Evolutionary conservation across 2,113 vertebrate genomes (phyloP), one percentile per base, ranked within the genome.

Genomic region (Cinclus cinclus): DNA sequence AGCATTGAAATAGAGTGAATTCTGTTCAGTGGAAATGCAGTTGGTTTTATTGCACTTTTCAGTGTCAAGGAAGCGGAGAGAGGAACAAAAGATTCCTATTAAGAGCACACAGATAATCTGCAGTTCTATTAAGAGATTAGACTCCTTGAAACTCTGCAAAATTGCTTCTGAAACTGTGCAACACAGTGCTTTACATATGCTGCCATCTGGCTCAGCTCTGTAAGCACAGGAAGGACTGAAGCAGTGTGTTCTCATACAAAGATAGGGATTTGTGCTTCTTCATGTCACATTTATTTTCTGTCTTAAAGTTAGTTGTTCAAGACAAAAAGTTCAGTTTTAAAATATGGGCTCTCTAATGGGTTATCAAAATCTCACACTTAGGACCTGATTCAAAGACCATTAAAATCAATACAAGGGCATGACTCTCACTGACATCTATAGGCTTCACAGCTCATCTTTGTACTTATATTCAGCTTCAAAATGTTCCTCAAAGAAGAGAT

Each of bases 11-110:
- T 62, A 56, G 37, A 87, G 10, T 50, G 24, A 73, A 62, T 90
- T 89, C 89, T 18, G 56, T 73, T 95, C 52, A 21, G 47, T 67
- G 42, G 64, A 94, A 88, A 88, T 35, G 39, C 41, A n/a, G 39
- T 62, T 70, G 39, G n/a, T 67, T 95, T 95, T 87, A 86, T 67
- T 80, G 64, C 27, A 59, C 27, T 94, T 92, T 59, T 52, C 50
- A 83, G 63, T 35, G 5, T 7, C 0, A 2, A 82, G 58, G 74
- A 92, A 91, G 58, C 10, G 0, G 59, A 85, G 55, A 91, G 63
- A 82, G 42, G 58, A 95, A 89, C 79, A 82, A 92, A 95, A 91
- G 91, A 63, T 37, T 81, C 69, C 35, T 87, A 71, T 81, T 89
- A 86, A 89, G n/a, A 89, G 13, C 56, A 79, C 69, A 68, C 24